Evolutionary conservation across 2,888 invertebrate genomes (phyloP), one percentile per base, ranked within the genome.

Genomic region (Oligia strigilis): DNA sequence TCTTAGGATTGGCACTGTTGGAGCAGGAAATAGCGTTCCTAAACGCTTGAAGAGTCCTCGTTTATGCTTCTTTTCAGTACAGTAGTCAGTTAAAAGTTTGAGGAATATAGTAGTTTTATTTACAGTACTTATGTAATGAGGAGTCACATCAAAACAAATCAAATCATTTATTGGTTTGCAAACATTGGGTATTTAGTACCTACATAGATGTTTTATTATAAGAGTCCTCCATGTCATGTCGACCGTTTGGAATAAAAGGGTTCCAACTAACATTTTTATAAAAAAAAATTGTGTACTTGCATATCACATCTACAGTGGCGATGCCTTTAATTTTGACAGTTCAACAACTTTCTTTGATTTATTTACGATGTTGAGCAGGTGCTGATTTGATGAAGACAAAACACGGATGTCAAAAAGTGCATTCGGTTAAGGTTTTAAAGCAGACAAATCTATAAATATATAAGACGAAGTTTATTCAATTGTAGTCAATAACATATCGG

Each of bases 401-500:
- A 58, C 29, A 52, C 0, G 11, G 23, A 23, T 40, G 1, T 1
- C 8, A 29, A 29, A 40, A 52, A 43, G 40, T 40, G 17, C 62
- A 36, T 23, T 19, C 23, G 4, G 19, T 40, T 65, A 49, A n/a
- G n/a, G 19, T 49, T 58, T 81, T 23, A n/a, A 40, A 58, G n/a
- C 60, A 19, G 36, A 79, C 14, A 36, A 49, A 84, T 83, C 43
- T 60, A 81, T 65, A 70, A 83, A 69, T 17, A 43, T 19, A 40
- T n/a, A 79, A 69, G 58, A 65, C 40, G n/a, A 64, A 66, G 65
- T 70, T 60, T 71, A 67, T 72, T 69, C 67, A 73, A 81, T 78
- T 81, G 84, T 81, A 66, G 66, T 87, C 77, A 74, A 82, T 78
- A 86, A 77, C 36, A 74, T 77, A 78, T 80, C 65, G 69, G 69